Conservation (phyloP, 2,113 vertebrate genomes). For the Montifringilla adamsi region DNA sequence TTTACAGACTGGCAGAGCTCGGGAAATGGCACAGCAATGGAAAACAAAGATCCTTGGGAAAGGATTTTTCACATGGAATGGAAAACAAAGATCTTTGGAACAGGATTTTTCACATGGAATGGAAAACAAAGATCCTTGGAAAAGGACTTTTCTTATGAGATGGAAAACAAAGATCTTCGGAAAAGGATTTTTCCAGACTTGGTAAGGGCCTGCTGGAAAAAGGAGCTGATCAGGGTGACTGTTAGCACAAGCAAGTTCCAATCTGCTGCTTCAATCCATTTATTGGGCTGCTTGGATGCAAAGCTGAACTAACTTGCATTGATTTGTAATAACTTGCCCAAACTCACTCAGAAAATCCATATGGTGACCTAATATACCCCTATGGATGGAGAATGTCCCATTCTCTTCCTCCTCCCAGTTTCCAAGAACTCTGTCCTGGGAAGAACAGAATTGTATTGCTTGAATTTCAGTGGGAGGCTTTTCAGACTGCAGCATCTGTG, state of each 20-base stretch:
- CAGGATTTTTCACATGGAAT: background rate
- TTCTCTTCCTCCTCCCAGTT: background rate
- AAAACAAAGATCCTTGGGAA: background rate
- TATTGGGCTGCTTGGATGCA: background rate
- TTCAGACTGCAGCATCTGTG: background rate
- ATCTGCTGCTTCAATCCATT: background rate
- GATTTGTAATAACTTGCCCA: background rate
- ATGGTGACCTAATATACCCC: background rate
- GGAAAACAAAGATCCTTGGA: background rate
- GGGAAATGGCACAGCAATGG: background rate
- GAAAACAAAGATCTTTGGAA: background rate
- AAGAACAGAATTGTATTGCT: background rate
- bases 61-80: background rate
- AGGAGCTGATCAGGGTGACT: background rate
- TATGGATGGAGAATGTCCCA: background rate
- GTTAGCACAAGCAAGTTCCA: background rate
- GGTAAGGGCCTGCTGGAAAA: background rate
- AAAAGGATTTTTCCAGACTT: background rate
- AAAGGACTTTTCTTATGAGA: background rate
- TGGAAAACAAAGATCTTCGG: background rate
- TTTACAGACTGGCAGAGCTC: background rate
- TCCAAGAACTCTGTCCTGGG: background rate
- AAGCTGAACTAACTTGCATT: background rate
- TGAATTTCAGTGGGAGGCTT: background rate
- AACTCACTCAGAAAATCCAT: background rate